Conservation (phyloP, 1,140 invertebrate genomes). For the Macrobrachium nipponense region DNA sequence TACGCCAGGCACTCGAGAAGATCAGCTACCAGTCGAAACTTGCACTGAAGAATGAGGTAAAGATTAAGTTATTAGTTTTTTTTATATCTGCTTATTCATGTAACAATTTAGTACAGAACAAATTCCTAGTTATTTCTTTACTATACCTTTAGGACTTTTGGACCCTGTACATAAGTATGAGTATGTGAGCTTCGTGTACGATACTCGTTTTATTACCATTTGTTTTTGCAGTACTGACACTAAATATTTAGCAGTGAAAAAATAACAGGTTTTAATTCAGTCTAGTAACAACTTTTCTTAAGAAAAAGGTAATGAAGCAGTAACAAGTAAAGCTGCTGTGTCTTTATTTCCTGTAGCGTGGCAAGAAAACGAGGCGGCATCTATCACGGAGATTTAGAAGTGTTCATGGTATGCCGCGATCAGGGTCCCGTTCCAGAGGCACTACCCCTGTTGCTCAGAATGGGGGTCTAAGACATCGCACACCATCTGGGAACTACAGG, state of each 20-base stretch:
- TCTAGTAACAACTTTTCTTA: too few species aligned
- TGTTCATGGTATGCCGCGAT: conserved; percentile 67
- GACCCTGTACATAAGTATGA: too few species aligned
- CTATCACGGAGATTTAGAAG: conserved; percentile 70
- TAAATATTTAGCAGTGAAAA: too few species aligned
- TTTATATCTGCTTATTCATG: not conserved
- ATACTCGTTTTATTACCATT: too few species aligned
- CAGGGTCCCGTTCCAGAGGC: conserved; percentile 58
- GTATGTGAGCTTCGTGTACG: too few species aligned
- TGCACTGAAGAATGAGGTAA: conserved; percentile 74
- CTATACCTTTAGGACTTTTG: too few species aligned
- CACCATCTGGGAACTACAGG: conserved; percentile 40
- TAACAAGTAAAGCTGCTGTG: not conserved
- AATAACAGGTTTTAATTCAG: too few species aligned
- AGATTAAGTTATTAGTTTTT: not conserved
- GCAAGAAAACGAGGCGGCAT: conserved; percentile 68
- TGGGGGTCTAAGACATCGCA: conserved; percentile 51
- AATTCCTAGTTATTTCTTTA: too few species aligned
- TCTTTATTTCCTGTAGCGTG: conserved; percentile 66
- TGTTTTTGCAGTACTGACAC: too few species aligned
- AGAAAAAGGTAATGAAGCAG: too few species aligned
- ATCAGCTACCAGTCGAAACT: conserved; percentile 73
- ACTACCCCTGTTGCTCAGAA: conserved; percentile 62
- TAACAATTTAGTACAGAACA: too few species aligned
- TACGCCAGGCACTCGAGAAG: conserved; percentile 78